Evolutionary conservation across 2,113 vertebrate genomes (phyloP), one percentile per base, ranked within the genome.

Genomic region (Gavialis gangeticus): DNA sequence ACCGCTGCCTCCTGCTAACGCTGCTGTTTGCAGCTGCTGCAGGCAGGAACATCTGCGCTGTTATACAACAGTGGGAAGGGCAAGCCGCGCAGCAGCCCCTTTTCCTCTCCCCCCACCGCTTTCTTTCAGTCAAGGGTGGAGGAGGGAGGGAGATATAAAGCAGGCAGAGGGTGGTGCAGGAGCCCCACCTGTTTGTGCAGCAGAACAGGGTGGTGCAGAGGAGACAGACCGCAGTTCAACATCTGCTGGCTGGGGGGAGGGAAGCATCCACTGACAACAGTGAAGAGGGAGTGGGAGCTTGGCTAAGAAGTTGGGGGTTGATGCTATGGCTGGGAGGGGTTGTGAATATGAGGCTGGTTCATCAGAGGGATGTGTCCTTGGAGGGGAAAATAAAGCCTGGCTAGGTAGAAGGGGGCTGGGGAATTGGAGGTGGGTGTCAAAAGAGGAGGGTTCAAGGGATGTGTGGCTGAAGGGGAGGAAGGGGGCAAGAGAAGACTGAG

Each of bases 191-290:
- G 27, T 25, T 34, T 37, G 17, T 6, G 63, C 56, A 30, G 19
- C 54, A 5, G 10, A 15, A 28, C 12, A 12, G 21, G 30, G 54
- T 69, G 64, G 81, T n/a, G 30, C 37, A 71, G 34, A 14, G 16
- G 13, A 69, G 63, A 59, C 62, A 62, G 66, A 21, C 18, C 21
- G 46, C 46, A 10, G 63, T 28, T 5, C 62, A 21, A 25, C 25
- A 12, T 10, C 25, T 63, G 12, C 14, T 4, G 6, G 59, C 27
- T 3, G 2, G 5, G 9, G 58, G 28, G 22, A 4, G 2, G 75
- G 16, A 1, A 3, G 0, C 0, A 57, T 5, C 27, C 3, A 1
- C 4, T 17, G 54, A 24, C 69, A 64, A 79, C 54, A 17, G 13
- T 0, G 4, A 12, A 62, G 21, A 56, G 62, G 18, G 3, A 14